Conservation (phyloP, 2,888 invertebrate genomes). For the Noctua pronuba region DNA sequence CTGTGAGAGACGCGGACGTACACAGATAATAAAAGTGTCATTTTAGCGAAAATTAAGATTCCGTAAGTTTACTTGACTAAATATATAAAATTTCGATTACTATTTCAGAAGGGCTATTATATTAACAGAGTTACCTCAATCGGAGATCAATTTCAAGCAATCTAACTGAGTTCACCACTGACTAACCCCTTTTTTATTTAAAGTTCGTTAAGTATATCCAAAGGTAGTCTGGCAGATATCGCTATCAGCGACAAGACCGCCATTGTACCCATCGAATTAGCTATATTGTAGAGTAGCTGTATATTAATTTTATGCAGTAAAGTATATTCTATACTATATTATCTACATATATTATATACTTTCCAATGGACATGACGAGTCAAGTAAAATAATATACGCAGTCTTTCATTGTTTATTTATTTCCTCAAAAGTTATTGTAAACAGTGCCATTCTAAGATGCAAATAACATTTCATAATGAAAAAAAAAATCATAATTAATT, state of each 20-base stretch:
- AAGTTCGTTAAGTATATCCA: neutral
- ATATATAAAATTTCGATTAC: neutral
- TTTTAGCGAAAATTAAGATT: neutral
- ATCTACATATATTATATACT: too few relatives aligned
- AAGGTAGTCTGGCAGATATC: too few relatives aligned
- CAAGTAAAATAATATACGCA: too few relatives aligned
- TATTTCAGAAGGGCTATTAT: neutral
- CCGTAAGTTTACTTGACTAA: neutral
- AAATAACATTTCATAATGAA: neutral
- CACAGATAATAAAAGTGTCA: neutral
- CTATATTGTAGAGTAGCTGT: neutral
- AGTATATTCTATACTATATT: neutral
- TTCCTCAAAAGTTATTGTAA: neutral
- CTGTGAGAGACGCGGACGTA: neutral
- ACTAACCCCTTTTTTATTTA: neutral
- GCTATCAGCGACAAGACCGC: too few relatives aligned
- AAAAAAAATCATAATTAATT: too few relatives aligned
- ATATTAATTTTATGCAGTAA: too few relatives aligned
- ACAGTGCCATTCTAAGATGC: neutral
- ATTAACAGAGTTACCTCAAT: neutral
- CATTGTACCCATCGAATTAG: too few relatives aligned
- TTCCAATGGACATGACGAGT: too few relatives aligned
- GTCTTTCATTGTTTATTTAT: neutral
- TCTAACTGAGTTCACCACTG: neutral
- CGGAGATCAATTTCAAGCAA: neutral